phyloP scores from a whole-genome alignment of 2,113 vertebrate species.

The Callorhinus ursinus region DNA sequence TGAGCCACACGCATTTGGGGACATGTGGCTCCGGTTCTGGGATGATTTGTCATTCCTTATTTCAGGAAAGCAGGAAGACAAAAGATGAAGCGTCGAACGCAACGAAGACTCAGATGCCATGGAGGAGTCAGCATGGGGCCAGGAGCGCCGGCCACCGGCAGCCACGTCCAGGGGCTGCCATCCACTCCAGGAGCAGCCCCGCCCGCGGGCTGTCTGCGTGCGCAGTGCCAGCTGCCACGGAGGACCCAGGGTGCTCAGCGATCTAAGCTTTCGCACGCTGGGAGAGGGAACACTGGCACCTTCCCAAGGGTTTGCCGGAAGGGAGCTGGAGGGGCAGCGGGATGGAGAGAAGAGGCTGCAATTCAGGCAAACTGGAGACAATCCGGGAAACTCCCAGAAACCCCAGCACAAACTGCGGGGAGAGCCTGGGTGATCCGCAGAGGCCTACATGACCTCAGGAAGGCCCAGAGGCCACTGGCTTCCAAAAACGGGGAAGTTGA shows the following conservation, averaged over 20 bases:
- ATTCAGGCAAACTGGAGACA: slow-evolving; percentile 73
- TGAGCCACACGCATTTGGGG: slow-evolving; percentile 81
- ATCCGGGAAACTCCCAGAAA: slow-evolving; percentile 82
- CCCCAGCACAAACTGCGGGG: slow-evolving; percentile 56
- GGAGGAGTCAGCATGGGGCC: slow-evolving; percentile 48
- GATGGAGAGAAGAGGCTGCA: slow-evolving; percentile 55
- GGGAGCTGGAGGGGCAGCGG: slow-evolving; percentile 71
- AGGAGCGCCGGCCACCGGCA: not conserved
- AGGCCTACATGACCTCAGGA: slow-evolving; percentile 51
- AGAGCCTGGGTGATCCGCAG: not conserved
- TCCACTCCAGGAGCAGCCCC: not conserved
- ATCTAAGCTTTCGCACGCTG: slow-evolving; percentile 57
- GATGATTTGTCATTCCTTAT: slow-evolving; percentile 79
- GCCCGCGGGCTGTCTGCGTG: not conserved
- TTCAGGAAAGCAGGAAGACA: slow-evolving; percentile 77
- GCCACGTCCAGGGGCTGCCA: not conserved
- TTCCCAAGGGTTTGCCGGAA: slow-evolving; percentile 79
- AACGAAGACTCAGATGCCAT: slow-evolving; percentile 74
- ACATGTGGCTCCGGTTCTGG: slow-evolving; percentile 79
- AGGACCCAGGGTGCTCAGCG: not conserved
- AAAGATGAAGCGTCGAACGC: slow-evolving; percentile 64
- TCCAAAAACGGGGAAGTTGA: not conserved
- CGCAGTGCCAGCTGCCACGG: not conserved
- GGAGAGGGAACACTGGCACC: slow-evolving; percentile 65
- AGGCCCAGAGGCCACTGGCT: not conserved